Evolutionary conservation across 2,888 invertebrate genomes (phyloP), one percentile per base, ranked within the genome.

Genomic region (Athrips mouffetella): DNA sequence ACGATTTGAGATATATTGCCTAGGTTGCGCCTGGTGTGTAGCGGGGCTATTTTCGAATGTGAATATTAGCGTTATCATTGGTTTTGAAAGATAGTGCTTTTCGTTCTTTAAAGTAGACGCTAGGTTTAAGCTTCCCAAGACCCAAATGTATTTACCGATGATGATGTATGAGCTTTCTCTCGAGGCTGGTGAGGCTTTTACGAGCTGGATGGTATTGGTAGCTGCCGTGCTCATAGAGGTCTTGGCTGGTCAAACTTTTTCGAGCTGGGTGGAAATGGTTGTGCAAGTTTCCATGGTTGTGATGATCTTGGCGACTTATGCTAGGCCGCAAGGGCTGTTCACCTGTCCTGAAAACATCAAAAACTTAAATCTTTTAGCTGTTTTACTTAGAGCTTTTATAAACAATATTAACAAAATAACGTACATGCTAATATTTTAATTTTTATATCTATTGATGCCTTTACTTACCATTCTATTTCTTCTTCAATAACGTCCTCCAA

Each of bases 401-500:
- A n/a, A n/a, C n/a, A n/a, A n/a, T n/a, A n/a, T n/a, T n/a, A n/a
- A n/a, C n/a, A n/a, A n/a, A n/a, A n/a, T n/a, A n/a, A n/a, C n/a
- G n/a, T n/a, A n/a, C n/a, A n/a, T n/a, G n/a, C n/a, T n/a, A n/a
- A n/a, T n/a, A n/a, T n/a, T n/a, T n/a, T n/a, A n/a, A n/a, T n/a
- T n/a, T n/a, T n/a, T n/a, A n/a, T n/a, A n/a, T n/a, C n/a, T n/a
- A n/a, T n/a, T n/a, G n/a, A n/a, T n/a, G n/a, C n/a, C n/a, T n/a
- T n/a, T n/a, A 11, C 20, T 37, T n/a, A 37, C 37, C 21, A 21
- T 37, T 37, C 37, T 18, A 59, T 53, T 42, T 65, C 70, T 59
- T 80, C 80, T 50, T 69, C 56, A 37, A 76, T 76, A 37, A 73
- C 60, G 50, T 79, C 65, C 21, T 82, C 78, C 77, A 78, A 80